Base-by-base conservation (phyloP, 2,113 vertebrate genomes). In the Oncorhynchus nerka region DNA sequence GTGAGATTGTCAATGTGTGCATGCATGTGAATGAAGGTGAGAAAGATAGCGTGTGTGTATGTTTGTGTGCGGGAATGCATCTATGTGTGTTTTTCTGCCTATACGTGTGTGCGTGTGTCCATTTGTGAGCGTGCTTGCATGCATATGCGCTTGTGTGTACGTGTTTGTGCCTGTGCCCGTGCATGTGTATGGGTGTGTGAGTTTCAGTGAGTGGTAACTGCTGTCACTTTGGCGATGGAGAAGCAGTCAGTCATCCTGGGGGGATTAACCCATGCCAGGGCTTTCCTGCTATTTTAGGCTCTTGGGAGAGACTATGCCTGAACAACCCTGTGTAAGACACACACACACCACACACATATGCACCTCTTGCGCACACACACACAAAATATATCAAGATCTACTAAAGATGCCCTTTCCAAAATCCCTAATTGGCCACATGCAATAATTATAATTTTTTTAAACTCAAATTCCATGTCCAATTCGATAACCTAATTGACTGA, bases 201-300 rank as follows among this genome's bases (percentile, higher is more conserved):
- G n/a, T 74, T 55, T 62, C 19, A 72, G 30, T 76, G 24, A 74
- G 68, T 70, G 80, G 76, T 20, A 30, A 86, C 70, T 86, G 83
- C 85, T 87, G 84, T 88, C 86, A 71, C 86, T 85, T 82, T 84
- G 79, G 83, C 65, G 75, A 76, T 80, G 81, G 81, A 79, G 86
- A 83, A 90, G 80, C 73, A 90, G 80, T 92, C 86, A 88, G 88
- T 95, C 93, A 93, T 93, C 92, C 77, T 59, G 75, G 80, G 86
- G 89, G 91, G 92, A 95, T 95, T 95, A 94, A 93, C 91, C 81
- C 87, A 82, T 87, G 83, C 82, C 78, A 79, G 67, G 90, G 92
- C 91, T 92, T 86, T 61, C 57, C 71, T 90, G 92, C 93, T 95
- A 94, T 95, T 94, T 94, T 89, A 70, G 72, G 85, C 82, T 84